Evolutionary conservation across 2,113 vertebrate genomes (phyloP), one percentile per base, ranked within the genome.

Genomic region (Takifugu flavidus): DNA sequence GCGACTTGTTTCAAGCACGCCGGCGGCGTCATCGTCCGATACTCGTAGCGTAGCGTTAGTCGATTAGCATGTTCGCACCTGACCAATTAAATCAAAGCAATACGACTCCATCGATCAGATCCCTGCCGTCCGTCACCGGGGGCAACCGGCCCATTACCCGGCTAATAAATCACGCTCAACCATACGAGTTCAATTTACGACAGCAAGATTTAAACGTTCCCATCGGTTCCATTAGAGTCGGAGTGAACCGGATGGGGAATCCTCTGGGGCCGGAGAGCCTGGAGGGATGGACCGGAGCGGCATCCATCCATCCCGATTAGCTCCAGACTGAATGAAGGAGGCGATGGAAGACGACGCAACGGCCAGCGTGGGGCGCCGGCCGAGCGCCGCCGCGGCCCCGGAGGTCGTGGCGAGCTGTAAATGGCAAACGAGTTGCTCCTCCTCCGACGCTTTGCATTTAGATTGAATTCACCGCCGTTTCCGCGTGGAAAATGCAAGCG

Each of bases 401-500:
- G 15, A 70, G 56, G 59, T 70, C 29, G 31, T 25, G 70, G 61
- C 29, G n/a, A 53, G 55, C 75, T 69, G 70, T 65, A 80, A 82
- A 72, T 50, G 51, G 8, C 46, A 67, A 78, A 84, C 69, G 82
- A 80, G 83, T 49, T 67, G 25, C 25, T 65, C 64, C 74, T 50
- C 52, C 49, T 57, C 47, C 54, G 58, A 83, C 75, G 76, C 82
- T 87, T 87, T 88, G 78, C 86, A 86, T 88, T 88, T 88, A 87
- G 87, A 89, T 87, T 85, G 80, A 82, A 89, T 83, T 62, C 65
- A 47, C 20, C 3, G 43, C 26, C 8, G 28, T 62, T 60, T 62
- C 75, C 14, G 63, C 49, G 28, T 68, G 53, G 70, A 75, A 67
- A 79, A 78, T 31, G 65, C 56, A 44, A 28, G 25, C 26, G 61